Base-by-base conservation (phyloP, 2,113 vertebrate genomes). In the Poecile atricapillus region DNA sequence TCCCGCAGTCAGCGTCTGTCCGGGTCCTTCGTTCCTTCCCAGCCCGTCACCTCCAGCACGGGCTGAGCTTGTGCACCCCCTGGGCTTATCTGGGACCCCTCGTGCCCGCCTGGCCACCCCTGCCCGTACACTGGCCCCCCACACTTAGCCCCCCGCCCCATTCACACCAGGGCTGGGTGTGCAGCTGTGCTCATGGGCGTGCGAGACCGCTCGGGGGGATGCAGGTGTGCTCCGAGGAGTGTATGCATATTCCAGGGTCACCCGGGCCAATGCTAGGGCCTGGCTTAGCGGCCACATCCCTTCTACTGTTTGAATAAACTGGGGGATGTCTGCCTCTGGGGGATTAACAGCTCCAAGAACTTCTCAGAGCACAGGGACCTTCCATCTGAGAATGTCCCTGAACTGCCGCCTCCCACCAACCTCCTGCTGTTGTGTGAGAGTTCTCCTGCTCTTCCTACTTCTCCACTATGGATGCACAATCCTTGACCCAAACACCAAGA, bases 201-300 rank as follows among this genome's bases (percentile, higher is more conserved):
- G 59, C 59, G 18, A 1, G 46, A 5, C n/a, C 14, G 68, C 75
- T 43, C 1, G 15, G 17, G 50, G 49, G 52, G 8, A 2, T 68
- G 87, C 81, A 68, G 73, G 35, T 43, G 93, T 49, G 76, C 56
- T 64, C 39, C 11, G 0, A 22, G 67, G 43, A 0, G 5, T 13
- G 11, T 24, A 0, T 5, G 10, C 5, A 0, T 12, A 3, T 44
- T 15, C 44, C 64, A 30, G n/a, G 46, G 43, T 43, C n/a, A 3
- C 35, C 39, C n/a, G 12, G 63, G 27, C 23, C 11, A 25, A 1
- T 10, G 37, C 39, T 33, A 31, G 2, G 19, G 0, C 15, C 10
- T 22, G 74, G 14, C 5, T 35, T 35, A 53, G 39, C 0, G 0
- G 39, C 8, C 1, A 0, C 23, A 22, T 44, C 41, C 30, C 10